Percentiles rank a stretch among this genome's conserved stretches.
Evolutionary conservation across 1,140 invertebrate species (phyloP).

Genomic region (Metaphire vulgaris): DNA sequence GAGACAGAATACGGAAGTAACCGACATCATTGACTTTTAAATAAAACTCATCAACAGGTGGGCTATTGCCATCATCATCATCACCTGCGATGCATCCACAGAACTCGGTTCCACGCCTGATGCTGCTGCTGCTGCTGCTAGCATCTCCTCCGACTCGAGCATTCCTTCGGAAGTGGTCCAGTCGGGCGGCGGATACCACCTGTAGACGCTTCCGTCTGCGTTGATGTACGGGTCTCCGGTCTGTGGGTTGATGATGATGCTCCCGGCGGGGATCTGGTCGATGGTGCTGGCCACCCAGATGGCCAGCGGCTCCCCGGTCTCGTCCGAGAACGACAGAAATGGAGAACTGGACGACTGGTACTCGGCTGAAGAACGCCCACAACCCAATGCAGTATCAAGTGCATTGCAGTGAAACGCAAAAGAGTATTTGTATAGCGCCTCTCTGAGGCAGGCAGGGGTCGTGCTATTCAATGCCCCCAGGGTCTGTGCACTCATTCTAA

Average conservation of each 20-base stretch:
- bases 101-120: no score
- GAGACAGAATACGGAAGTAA: no score
- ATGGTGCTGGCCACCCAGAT: constrained; percentile 78
- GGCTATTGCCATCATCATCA: no score
- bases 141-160: neutral
- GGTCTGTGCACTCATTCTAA: no score
- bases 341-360: neutral
- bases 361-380: neutral
- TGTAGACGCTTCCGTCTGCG: constrained; percentile 64
- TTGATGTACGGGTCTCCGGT: constrained; percentile 61
- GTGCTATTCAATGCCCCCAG: no score
- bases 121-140: no score
- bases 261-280: constrained; percentile 71
- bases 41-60: no score
- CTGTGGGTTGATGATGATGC: constrained; percentile 74
- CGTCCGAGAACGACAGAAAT: constrained; percentile 9
- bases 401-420: neutral
- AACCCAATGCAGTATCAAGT: neutral
- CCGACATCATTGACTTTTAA: no score
- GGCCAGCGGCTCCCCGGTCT: constrained; percentile 20
- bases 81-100: no score
- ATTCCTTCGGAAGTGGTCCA: neutral
- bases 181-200: constrained; percentile 59
- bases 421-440: neutral
- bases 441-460: no score